Evolutionary conservation across 2,888 invertebrate species (phyloP).

Genomic region (Lithodes maja): DNA sequence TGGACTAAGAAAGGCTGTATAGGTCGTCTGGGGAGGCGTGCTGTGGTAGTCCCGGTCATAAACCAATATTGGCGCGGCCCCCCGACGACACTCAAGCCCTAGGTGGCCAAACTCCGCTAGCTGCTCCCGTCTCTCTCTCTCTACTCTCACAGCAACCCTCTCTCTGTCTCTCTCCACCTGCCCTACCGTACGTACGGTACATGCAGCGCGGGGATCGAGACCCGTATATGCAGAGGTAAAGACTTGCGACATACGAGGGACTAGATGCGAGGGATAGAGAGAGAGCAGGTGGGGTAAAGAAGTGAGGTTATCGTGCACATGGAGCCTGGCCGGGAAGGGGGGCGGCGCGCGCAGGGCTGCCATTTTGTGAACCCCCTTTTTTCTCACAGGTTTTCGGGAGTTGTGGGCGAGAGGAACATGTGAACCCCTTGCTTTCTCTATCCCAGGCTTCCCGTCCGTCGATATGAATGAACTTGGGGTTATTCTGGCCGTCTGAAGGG

Average conservation of each 20-base stretch:
- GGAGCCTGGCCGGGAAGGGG: constrained; percentile 17
- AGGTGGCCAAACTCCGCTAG: neutral
- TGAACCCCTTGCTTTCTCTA: constrained; percentile 24
- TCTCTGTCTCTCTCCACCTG: neutral
- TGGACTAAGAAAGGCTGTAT: too few relatives aligned
- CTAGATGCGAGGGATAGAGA: constrained; percentile 1
- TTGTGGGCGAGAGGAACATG: constrained; percentile 34
- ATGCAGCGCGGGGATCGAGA: neutral
- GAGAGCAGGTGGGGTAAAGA: constrained; percentile 14
- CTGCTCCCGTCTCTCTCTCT: neutral
- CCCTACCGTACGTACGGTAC: neutral
- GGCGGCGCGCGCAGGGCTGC: constrained; percentile 55
- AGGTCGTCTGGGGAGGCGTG: neutral
- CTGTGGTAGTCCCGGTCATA: neutral
- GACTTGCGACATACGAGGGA: constrained; percentile 21
- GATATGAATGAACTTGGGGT: constrained; percentile 52
- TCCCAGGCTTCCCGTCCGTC: neutral
- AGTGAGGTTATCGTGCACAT: constrained; percentile 51
- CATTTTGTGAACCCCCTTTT: constrained; percentile 61
- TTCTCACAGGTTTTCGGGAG: constrained; percentile 43
- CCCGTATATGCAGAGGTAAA: constrained; percentile 16
- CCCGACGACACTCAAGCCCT: neutral
- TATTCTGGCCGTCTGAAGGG: constrained; percentile 33
- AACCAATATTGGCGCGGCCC: constrained; percentile 5
- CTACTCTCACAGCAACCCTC: neutral